Evolutionary conservation across 2,888 invertebrate genomes (phyloP), one percentile per base, ranked within the genome.

Genomic region (Uropetala carovei): DNA sequence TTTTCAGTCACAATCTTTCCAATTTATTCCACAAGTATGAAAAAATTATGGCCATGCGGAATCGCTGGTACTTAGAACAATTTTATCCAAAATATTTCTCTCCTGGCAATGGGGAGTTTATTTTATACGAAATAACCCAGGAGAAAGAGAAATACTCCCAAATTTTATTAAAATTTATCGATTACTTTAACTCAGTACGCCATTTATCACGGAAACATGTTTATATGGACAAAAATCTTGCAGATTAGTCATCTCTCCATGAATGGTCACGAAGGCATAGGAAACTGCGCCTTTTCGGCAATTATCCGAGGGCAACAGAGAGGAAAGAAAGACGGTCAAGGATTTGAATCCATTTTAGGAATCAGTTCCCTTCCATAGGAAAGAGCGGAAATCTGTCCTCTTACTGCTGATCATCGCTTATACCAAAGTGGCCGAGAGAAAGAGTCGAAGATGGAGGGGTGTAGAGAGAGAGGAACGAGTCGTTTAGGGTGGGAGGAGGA

Each of bases 251-350:
- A 27, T 11, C 22, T 75, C 22, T 75, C 27, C n/a, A 75, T 75
- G 75, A 22, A 27, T 22, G 11, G 75, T 11, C 18, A 18, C 27
- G 14, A 27, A 75, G 27, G 3, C 22, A 27, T 27, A 75, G 13
- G 75, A 75, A 75, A 27, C 22, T 13, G 22, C 75, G 22, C 27
- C 11, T 75, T 75, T 27, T 75, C 5, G 75, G 22, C 75, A 68
- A 22, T 18, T 18, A 68, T 13, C 22, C 75, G 75, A 75, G 75
- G 75, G 75, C 75, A 75, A 27, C 75, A 27, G 75, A 27, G 18
- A 60, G 75, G 22, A 27, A 60, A 60, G 75, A 75, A 75, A 75
- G 75, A 75, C 22, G 75, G 75, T 75, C 75, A 75, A 75, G 75
- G 75, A 27, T 10, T 68, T 22, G 75, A 27, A 27, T 75, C 75